Conservation (phyloP, 2,113 vertebrate species). For the Paradoxurus hermaphroditus region DNA sequence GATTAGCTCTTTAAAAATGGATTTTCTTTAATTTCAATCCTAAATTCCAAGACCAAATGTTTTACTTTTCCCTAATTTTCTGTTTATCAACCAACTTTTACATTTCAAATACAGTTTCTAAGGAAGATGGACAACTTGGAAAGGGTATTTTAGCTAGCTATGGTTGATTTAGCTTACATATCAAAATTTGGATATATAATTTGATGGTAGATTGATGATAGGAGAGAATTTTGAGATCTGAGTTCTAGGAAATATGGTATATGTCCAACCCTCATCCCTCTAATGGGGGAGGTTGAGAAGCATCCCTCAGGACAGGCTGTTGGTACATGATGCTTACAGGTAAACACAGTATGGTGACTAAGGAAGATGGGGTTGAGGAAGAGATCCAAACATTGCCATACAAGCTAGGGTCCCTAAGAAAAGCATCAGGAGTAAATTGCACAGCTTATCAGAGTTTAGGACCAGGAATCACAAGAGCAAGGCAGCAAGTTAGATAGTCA, state of each 20-base stretch:
- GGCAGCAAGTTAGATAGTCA: background rate
- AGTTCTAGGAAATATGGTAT: constrained; percentile 3
- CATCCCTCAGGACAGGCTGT: background rate
- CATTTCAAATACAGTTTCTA: background rate
- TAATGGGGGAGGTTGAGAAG: background rate
- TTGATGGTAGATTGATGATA: background rate
- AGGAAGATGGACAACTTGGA: background rate
- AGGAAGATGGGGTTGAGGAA: background rate
- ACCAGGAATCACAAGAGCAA: background rate
- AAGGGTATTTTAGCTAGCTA: background rate
- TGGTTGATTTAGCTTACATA: background rate
- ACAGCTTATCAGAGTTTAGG: background rate
- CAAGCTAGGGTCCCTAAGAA: background rate
- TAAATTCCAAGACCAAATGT: background rate
- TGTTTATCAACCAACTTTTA: background rate
- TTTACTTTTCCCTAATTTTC: background rate
- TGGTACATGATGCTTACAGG: background rate
- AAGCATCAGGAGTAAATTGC: background rate
- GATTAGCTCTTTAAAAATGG: background rate
- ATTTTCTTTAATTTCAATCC: constrained; percentile 3
- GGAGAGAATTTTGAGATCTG: background rate
- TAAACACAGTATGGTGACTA: background rate
- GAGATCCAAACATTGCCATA: background rate
- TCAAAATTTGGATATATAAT: background rate
- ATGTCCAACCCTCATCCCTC: background rate